Conservation (phyloP, 2,888 invertebrate genomes). For the Apotomis capreana region DNA sequence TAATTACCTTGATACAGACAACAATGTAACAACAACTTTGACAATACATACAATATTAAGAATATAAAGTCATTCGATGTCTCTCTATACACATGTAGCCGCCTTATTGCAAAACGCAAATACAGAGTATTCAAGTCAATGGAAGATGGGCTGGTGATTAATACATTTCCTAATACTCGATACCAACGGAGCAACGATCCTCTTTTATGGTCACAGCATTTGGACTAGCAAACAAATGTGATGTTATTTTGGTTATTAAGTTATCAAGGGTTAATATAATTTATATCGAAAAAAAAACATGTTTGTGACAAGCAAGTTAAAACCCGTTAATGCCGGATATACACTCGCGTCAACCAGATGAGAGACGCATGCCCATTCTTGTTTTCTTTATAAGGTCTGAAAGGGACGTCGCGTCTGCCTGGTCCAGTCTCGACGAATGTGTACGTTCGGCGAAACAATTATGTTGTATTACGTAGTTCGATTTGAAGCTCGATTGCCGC, state of each 20-base stretch:
- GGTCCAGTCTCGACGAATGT: background rate
- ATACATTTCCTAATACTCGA: background rate
- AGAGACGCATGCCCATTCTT: background rate
- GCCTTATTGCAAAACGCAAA: slow-evolving; percentile 5
- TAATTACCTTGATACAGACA: slow-evolving; percentile 5
- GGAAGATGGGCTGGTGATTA: background rate
- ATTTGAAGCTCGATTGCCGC: slow-evolving; percentile 16
- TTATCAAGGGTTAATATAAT: background rate
- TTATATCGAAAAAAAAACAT: background rate
- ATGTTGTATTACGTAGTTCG: slow-evolving; percentile 1
- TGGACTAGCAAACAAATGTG: slow-evolving; percentile 25
- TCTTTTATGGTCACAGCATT: background rate
- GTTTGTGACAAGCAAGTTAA: slow-evolving; percentile 1
- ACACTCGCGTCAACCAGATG: background rate
- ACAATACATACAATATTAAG: slow-evolving; percentile 8
- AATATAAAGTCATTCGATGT: slow-evolving; percentile 19
- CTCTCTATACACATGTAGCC: slow-evolving; percentile 2
- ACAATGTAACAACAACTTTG: slow-evolving; percentile 3
- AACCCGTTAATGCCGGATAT: slow-evolving; percentile 1
- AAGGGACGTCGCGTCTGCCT: background rate
- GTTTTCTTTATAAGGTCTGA: background rate
- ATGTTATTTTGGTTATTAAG: slow-evolving; percentile 8
- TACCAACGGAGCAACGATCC: background rate
- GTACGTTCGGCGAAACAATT: background rate
- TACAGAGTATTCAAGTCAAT: background rate